phyloP scores from a whole-genome alignment of 2,113 vertebrate genomes.

The Fregetta grallaria region DNA sequence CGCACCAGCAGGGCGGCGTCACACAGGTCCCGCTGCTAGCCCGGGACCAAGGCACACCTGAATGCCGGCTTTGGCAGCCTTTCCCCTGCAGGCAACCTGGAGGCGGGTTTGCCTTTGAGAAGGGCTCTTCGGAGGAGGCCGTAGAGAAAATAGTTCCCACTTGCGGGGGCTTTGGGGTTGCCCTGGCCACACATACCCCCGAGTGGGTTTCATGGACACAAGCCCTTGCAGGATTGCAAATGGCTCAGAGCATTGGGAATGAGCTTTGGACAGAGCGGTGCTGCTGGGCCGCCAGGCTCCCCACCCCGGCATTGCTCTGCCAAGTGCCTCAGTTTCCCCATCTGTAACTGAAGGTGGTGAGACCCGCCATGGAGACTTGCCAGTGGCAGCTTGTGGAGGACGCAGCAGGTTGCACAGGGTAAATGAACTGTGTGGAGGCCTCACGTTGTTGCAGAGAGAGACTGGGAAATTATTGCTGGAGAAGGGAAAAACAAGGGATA shows the following conservation, averaged over 20 bases:
- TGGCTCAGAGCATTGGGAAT: neutral
- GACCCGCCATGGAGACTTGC: accelerated
- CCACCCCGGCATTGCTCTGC: neutral
- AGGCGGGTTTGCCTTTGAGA: neutral
- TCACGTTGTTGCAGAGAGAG: accelerated
- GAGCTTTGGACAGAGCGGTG: neutral
- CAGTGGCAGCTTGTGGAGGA: accelerated
- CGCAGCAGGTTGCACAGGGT: neutral
- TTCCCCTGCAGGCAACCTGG: too few species aligned
- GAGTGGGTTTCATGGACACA: accelerated
- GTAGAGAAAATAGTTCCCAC: accelerated
- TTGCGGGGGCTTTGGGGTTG: neutral
- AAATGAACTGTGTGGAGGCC: neutral
- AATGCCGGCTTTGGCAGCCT: neutral
- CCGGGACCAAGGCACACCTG: accelerated
- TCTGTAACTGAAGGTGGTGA: neutral
- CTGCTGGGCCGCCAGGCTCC: neutral
- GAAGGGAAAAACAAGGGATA: neutral
- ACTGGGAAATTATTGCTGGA: neutral
- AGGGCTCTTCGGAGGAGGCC: neutral
- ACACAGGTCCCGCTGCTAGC: too few species aligned
- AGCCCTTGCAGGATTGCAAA: neutral
- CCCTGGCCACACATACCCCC: accelerated
- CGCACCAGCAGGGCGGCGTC: accelerated
- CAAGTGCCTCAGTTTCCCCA: neutral